Evolutionary conservation across 2,888 invertebrate species (phyloP).

Genomic region (Sesamia inferens): DNA sequence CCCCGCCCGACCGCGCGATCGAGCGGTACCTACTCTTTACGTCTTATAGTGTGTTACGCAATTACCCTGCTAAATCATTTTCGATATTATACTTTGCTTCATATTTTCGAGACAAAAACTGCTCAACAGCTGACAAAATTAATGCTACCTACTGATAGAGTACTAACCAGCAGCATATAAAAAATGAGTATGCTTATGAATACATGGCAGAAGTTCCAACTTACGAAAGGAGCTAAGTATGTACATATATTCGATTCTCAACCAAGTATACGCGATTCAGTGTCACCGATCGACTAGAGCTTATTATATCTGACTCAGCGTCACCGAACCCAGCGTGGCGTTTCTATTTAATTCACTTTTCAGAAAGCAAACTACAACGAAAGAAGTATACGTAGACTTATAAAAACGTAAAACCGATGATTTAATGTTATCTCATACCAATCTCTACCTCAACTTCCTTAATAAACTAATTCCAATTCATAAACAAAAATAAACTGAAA

Average conservation of each 20-base stretch:
- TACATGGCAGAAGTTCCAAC: neutral
- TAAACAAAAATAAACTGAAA: constrained; percentile 14
- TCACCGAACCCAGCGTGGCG: neutral
- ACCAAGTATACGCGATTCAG: no score
- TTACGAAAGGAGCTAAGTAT: neutral
- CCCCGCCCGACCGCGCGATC: no score
- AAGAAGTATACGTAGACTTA: neutral
- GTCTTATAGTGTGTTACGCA: no score
- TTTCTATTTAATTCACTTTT: neutral
- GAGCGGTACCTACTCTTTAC: no score
- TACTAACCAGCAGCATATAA: no score
- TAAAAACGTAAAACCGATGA: neutral
- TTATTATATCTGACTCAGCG: neutral
- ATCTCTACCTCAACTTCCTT: neutral
- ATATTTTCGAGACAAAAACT: no score
- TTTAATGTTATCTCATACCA: constrained; percentile 7
- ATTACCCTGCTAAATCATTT: no score
- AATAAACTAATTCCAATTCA: constrained; percentile 19
- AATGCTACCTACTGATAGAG: no score
- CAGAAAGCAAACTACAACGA: neutral
- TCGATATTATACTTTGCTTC: no score
- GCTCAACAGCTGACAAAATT: no score
- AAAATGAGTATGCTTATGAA: no score
- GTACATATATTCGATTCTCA: neutral
- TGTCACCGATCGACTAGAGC: no score